Evolutionary conservation across 2,113 vertebrate genomes (phyloP).

Genomic region (Notarius quadriscutis): DNA sequence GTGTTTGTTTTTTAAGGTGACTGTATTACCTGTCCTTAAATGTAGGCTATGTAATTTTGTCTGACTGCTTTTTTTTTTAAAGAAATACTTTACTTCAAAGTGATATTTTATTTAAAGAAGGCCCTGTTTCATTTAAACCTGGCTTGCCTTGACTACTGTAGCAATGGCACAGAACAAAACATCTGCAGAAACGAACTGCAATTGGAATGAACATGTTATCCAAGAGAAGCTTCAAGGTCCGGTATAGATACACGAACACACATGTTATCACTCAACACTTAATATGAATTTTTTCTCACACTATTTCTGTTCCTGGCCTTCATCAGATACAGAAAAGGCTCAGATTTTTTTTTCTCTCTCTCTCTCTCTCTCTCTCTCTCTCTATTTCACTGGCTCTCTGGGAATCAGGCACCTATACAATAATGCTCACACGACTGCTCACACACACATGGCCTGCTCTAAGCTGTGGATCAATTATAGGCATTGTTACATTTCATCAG

Average conservation of each 20-base stretch:
- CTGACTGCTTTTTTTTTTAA: neutral
- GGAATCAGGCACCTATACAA: conserved; percentile 22
- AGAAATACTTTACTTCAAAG: neutral
- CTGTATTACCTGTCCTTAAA: neutral
- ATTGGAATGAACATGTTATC: neutral
- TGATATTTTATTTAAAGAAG: neutral
- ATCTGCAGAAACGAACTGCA: neutral
- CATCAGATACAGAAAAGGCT: neutral
- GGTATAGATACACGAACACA: neutral
- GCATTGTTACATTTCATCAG: conserved; percentile 37
- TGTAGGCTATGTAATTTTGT: neutral
- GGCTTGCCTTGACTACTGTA: neutral
- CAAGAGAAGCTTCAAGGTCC: neutral
- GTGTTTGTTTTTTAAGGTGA: no score
- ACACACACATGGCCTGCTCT: neutral
- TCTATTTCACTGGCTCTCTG: conserved; percentile 11
- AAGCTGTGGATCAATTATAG: conserved; percentile 27
- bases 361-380: neutral
- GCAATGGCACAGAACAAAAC: neutral
- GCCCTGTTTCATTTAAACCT: neutral
- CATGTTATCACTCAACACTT: neutral
- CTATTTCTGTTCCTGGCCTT: neutral
- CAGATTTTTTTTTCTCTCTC: neutral
- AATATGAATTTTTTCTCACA: neutral
- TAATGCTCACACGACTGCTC: no score